Evolutionary conservation across 2,888 invertebrate genomes (phyloP).

Genomic region (Dasypogon diadema): DNA sequence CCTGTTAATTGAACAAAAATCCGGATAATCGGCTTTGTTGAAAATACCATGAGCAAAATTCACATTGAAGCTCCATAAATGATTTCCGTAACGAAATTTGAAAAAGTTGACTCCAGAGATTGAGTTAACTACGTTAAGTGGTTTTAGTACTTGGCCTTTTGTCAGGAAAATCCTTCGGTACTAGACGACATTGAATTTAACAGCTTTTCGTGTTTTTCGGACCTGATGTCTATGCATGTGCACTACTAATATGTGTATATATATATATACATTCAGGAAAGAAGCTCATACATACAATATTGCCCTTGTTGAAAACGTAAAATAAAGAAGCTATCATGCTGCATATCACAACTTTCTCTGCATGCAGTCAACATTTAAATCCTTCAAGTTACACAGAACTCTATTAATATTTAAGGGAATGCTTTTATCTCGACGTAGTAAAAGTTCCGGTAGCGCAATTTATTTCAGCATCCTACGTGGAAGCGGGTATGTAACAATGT

Average conservation of each 20-base stretch:
- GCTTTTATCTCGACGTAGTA: slow-evolving; percentile 48
- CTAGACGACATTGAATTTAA: no score
- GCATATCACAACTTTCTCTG: slow-evolving; percentile 44
- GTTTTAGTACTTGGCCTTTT: no score
- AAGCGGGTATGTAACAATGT: slow-evolving; percentile 42
- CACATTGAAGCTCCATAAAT: no score
- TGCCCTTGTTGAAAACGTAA: slow-evolving; percentile 23
- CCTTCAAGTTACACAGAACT: slow-evolving; percentile 41
- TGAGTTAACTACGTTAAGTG: no score
- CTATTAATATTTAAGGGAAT: slow-evolving; percentile 50
- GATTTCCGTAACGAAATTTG: no score
- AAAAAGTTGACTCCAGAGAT: no score
- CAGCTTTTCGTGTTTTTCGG: no score
- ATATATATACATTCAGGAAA: not conserved
- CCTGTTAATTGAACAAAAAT: no score
- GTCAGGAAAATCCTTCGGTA: no score
- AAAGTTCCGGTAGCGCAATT: slow-evolving; percentile 50
- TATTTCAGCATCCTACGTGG: slow-evolving; percentile 33
- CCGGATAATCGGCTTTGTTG: no score
- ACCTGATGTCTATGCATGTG: no score
- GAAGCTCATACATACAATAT: slow-evolving; percentile 30
- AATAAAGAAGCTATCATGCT: slow-evolving; percentile 45
- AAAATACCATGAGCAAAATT: no score
- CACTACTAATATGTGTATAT: not conserved
- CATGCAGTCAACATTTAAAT: slow-evolving; percentile 43